These are phyloP conservation scores for Mythimna impura DNA, from an alignment of 2,888 invertebrate species.

Conservation along the genomic window DNA sequence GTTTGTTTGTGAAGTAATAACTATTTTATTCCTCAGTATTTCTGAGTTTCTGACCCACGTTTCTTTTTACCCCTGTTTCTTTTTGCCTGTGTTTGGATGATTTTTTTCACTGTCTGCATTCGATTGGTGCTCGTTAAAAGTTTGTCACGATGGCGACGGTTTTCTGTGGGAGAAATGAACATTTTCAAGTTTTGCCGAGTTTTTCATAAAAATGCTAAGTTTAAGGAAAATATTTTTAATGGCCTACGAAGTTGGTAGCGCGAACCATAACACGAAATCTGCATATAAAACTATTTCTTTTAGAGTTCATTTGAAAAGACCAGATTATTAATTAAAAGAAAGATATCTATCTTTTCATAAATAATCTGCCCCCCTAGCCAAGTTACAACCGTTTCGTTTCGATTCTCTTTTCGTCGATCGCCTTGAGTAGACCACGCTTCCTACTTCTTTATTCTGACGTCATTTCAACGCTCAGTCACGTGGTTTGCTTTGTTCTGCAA, in stretches of 20 bases:
- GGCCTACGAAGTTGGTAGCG: not conserved
- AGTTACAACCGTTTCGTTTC: too few relatives aligned
- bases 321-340: not conserved
- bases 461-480: too few relatives aligned
- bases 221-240: slow-evolving; percentile 35
- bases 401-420: too few relatives aligned
- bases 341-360: not conserved
- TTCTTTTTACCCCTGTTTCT: slow-evolving; percentile 52
- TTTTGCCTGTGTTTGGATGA: slow-evolving; percentile 23
- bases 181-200: slow-evolving; percentile 34
- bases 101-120: slow-evolving; percentile 70
- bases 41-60: slow-evolving; percentile 41
- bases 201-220: slow-evolving; percentile 41
- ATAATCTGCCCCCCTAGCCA: not conserved
- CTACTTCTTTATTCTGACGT: too few relatives aligned
- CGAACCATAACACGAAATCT: not conserved
- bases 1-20: slow-evolving; percentile 77
- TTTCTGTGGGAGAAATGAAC: slow-evolving; percentile 49
- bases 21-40: slow-evolving; percentile 70
- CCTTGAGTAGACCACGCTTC: too few relatives aligned
- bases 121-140: slow-evolving; percentile 77
- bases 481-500: too few relatives aligned
- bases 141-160: slow-evolving; percentile 58
- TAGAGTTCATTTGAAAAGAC: not conserved
- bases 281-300: not conserved